A percentile compares a stretch with the other conserved stretches of the same genome.
phyloP scores from a whole-genome alignment of 2,888 invertebrate genomes.

The Athalia rosae region DNA sequence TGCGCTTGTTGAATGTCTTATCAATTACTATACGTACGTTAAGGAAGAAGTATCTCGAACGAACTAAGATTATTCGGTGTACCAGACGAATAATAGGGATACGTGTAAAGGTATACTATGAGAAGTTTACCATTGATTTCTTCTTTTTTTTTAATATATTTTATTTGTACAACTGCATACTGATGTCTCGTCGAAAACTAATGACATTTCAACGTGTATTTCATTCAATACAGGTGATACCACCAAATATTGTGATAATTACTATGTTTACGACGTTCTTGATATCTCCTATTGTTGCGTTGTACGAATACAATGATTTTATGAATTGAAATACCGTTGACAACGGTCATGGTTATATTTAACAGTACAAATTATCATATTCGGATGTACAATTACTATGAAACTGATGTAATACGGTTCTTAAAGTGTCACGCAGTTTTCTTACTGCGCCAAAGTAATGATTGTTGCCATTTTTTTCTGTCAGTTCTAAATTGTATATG shows the following conservation, averaged over 20 bases:
- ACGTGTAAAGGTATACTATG: background rate
- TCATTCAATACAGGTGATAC: background rate
- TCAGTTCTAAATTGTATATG: background rate
- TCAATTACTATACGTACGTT: background rate
- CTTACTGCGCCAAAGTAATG: slow-evolving; percentile 7
- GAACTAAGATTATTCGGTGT: background rate
- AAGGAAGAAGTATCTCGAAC: background rate
- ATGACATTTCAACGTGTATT: slow-evolving; percentile 31
- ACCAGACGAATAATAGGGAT: background rate
- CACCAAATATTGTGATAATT: slow-evolving; percentile 11
- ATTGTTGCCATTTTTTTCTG: slow-evolving; percentile 1
- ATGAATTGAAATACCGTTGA: background rate
- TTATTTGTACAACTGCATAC: slow-evolving; percentile 36
- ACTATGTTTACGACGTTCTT: background rate
- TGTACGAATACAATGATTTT: slow-evolving; percentile 12
- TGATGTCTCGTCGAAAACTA: slow-evolving; percentile 18
- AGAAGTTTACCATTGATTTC: background rate
- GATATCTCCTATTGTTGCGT: background rate
- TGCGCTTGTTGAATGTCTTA: too few species aligned
- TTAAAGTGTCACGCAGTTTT: background rate
- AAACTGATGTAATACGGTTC: slow-evolving; percentile 12
- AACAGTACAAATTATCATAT: slow-evolving; percentile 10
- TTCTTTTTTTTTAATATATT: slow-evolving; percentile 21
- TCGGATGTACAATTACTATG: slow-evolving; percentile 10
- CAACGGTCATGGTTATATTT: background rate